These are phyloP conservation scores for Porites lutea DNA, from an alignment of 64 coral and sea anemone genomes.

Conservation along the genomic window DNA sequence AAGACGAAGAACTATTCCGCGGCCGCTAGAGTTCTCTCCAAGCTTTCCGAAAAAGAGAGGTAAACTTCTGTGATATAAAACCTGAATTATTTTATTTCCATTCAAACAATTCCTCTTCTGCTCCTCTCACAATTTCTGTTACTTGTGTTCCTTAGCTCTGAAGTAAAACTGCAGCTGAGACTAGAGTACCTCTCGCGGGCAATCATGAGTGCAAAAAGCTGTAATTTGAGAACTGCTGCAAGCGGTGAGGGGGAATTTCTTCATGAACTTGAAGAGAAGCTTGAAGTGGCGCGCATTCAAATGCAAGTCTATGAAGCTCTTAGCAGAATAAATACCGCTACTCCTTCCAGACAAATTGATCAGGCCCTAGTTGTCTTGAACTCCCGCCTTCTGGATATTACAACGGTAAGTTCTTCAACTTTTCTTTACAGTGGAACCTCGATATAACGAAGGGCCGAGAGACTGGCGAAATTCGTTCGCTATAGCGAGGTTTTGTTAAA, in stretches of 20 bases:
- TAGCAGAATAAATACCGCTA: slow-evolving; percentile 46
- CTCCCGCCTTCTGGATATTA: slow-evolving; percentile 87
- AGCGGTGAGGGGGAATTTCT: slow-evolving; percentile 94
- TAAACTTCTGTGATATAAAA: slow-evolving; percentile 14
- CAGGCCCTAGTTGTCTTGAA: slow-evolving; percentile 75
- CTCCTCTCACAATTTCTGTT: neutral
- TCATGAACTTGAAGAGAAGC: slow-evolving; percentile 97
- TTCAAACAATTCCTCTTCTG: too few relatives aligned
- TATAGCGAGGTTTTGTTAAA: too few relatives aligned
- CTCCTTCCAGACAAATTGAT: slow-evolving; percentile 37
- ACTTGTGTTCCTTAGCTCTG: slow-evolving; percentile 48
- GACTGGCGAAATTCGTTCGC: too few relatives aligned
- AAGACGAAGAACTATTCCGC: slow-evolving; percentile 96
- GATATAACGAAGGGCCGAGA: too few relatives aligned
- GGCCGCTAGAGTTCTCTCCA: slow-evolving; percentile 91
- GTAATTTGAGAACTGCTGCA: slow-evolving; percentile 80
- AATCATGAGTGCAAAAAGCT: slow-evolving; percentile 98
- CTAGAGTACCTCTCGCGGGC: slow-evolving; percentile 96
- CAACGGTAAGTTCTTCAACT: slow-evolving; percentile 42
- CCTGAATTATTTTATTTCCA: neutral
- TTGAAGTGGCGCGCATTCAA: slow-evolving; percentile 97
- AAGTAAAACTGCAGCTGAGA: slow-evolving; percentile 72
- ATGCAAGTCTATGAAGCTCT: slow-evolving; percentile 92
- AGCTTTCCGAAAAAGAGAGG: slow-evolving; percentile 98
- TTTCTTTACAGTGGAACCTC: too few relatives aligned